Evolutionary conservation across 2,888 invertebrate species (phyloP).

Genomic region (Metellina segmentata): DNA sequence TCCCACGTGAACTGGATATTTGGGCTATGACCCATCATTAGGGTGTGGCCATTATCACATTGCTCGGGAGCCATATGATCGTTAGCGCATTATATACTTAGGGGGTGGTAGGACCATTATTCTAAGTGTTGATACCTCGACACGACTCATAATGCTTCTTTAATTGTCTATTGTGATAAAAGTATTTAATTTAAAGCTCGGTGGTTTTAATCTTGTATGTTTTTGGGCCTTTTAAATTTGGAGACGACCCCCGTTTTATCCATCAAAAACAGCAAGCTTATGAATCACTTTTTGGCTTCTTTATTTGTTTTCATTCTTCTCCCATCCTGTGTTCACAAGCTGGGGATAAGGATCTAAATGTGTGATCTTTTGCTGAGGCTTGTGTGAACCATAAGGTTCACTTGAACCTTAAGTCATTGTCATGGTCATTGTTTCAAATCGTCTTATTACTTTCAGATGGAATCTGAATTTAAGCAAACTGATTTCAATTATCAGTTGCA

Average conservation of each 20-base stretch:
- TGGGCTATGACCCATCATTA: neutral
- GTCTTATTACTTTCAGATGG: neutral
- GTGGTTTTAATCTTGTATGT: neutral
- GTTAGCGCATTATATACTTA: neutral
- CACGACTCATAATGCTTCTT: neutral
- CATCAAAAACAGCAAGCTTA: constrained; percentile 12
- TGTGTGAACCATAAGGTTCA: constrained; percentile 70
- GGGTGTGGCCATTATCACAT: neutral
- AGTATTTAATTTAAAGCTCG: neutral
- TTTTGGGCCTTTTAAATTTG: constrained; percentile 23
- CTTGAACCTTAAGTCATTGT: constrained; percentile 64
- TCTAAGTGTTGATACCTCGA: neutral
- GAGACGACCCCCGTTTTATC: constrained; percentile 35
- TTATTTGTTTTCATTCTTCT: constrained; percentile 43
- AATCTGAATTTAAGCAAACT: neutral
- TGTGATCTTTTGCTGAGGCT: constrained; percentile 21
- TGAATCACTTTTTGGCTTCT: constrained; percentile 46
- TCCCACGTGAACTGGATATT: neutral
- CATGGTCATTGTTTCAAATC: constrained; percentile 55
- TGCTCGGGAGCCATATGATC: neutral
- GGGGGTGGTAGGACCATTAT: neutral
- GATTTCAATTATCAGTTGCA: too few species aligned
- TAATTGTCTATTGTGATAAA: neutral
- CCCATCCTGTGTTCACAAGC: constrained; percentile 20
- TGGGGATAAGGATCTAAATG: constrained; percentile 67